These are phyloP conservation scores for Tethya wilhelma DNA, from an alignment of 37 sponge, comb jelly and placozoan species.

Conservation along the genomic window DNA sequence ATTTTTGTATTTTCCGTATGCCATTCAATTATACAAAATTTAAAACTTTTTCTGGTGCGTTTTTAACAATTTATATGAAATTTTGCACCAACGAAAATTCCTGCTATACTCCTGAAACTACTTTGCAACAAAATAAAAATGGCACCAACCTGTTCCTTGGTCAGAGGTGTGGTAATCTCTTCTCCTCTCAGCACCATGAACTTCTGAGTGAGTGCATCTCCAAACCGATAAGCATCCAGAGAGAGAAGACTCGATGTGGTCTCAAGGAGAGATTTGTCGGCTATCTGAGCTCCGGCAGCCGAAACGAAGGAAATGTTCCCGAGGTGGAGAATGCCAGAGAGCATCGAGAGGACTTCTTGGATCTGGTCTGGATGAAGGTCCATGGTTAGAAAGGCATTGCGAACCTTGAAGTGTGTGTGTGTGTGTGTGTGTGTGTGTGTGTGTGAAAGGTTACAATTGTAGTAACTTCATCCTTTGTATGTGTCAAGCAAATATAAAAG, in stretches of 20 bases:
- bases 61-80: not conserved
- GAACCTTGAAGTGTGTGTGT: constrained; percentile 8
- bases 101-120: not conserved
- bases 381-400: constrained; percentile 77
- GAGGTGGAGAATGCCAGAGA: constrained; percentile 84
- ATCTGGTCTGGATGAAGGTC: constrained; percentile 62
- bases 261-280: constrained; percentile 64
- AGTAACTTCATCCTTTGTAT: not conserved
- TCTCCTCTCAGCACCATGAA: constrained; percentile 92
- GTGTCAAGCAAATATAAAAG: not conserved
- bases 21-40: not conserved
- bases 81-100: not conserved
- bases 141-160: constrained; percentile 72
- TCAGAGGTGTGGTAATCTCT: constrained; percentile 94
- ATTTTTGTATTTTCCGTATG: too few relatives aligned
- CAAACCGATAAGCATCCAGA: constrained; percentile 71
- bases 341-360: constrained; percentile 64
- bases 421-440: not conserved
- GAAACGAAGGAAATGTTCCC: constrained; percentile 90
- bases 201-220: constrained; percentile 90
- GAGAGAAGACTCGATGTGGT: constrained; percentile 68
- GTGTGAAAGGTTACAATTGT: not conserved
- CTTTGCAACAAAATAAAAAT: not conserved
- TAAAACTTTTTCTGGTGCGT: not conserved
- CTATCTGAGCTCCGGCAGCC: constrained; percentile 93